Base-by-base conservation (phyloP, 2,888 invertebrate species). In the Globia sparganii region DNA sequence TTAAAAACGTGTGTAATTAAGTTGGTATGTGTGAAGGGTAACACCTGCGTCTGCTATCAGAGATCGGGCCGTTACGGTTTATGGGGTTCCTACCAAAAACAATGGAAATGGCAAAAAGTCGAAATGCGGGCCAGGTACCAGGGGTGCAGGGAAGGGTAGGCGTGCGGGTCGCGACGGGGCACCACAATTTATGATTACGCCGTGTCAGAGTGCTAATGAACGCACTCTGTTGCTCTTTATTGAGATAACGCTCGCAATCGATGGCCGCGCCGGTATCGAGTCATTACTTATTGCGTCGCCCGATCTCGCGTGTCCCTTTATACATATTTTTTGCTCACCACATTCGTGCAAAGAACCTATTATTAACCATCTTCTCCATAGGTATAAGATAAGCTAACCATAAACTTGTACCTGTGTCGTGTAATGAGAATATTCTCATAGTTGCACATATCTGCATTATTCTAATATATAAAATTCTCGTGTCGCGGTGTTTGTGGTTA, bases 161-260 rank as follows among this genome's bases (percentile, higher is more conserved):
- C 94, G 95, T 94, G 94, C 93, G 95, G 95, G 95, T 90, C 96
- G 93, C 96, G 92, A 91, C 95, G 94, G 96, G 96, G 95, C 92
- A 94, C 95, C 95, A 94, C 93, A 95, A 96, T 96, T 96, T 96
- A 96, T 96, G 96, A 96, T 96, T 94, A 92, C 94, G 92, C 93
- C 94, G 94, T 95, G 96, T 96, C 96, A 96, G 94, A 95, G 95
- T 95, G 95, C 95, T 96, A 96, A 96, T 96, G 96, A 96, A 96
- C 95, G 94, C 95, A 94, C 95, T 95, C 94, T 93, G 95, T 95
- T 95, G 95, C 93, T 95, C 96, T 96, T 96, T 96, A 96, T 96
- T 96, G 96, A 96, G 96, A 96, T 96, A 96, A 95, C 94, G 94
- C 93, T 94, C 90, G 94, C 94, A 95, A 95, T 94, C 94, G 93